Evolutionary conservation across 2,113 vertebrate genomes (phyloP), one percentile per base, ranked within the genome.

Genomic region (Peucedramus taeniatus): DNA sequence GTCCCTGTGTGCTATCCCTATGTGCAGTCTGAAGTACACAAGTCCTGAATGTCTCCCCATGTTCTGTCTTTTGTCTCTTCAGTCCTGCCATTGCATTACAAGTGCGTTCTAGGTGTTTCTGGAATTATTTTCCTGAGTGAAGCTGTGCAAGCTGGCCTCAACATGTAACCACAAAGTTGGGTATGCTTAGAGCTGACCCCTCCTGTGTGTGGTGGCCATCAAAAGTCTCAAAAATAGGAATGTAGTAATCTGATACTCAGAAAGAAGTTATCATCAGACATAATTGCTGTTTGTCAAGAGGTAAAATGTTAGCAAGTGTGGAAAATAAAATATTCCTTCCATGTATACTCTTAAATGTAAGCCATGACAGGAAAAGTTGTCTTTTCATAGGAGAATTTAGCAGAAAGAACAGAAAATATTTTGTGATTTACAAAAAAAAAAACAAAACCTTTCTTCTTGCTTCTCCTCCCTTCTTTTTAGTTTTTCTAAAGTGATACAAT

Each of bases 401-500:
- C 54, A 77, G 42, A 87, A 87, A 91, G 24, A 64, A 45, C 31
- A 81, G 56, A 44, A 57, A 56, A 17, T 21, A 50, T 61, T 54
- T 80, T 47, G 24, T 37, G 17, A 59, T 40, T 54, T 66, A 21
- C 1, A 0, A 33, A 51, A 37, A 78, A 75, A 65, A 39, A 31
- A 22, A 35, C 39, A 18, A 13, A n/a, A n/a, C n/a, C n/a, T n/a
- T n/a, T n/a, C n/a, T 39, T 83, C 44, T 91, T 80, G 12, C 15
- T 75, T 91, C 12, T 70, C 9, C 7, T 13, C 2, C 3, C 5
- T 61, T 70, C 18, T 82, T 91, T 89, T 80, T 56, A 14, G 44
- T 93, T 56, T 81, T 90, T 79, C 84, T 63, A 23, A 83, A 95
- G 39, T 82, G 49, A 61, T 83, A 27, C 26, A 90, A 61, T 54